Evolutionary conservation across 2,113 vertebrate genomes (phyloP), one percentile per base, ranked within the genome.

Genomic region (Atlantisia rogersi): DNA sequence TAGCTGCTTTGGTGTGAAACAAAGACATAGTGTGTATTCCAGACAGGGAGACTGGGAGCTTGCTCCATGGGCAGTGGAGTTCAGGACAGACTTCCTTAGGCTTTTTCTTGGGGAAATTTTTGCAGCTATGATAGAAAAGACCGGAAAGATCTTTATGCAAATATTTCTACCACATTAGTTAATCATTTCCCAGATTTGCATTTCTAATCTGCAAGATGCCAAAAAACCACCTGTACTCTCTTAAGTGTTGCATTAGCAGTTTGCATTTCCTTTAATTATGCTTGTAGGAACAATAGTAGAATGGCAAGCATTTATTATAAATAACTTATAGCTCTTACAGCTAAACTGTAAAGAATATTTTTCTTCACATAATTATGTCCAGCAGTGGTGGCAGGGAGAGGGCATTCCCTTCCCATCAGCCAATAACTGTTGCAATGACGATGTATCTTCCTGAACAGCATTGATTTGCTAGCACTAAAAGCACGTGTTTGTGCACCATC

Each of bases 131-230:
- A 17, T 19, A 46, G 75, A 82, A 88, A 78, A 91, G 60, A 65
- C 75, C 92, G 76, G 55, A 56, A 93, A 71, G 60, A 92, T 76
- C 87, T 85, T 76, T 74, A 88, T 94, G 80, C 58, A 96, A 89
- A 75, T 92, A 75, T 93, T 97, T 96, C 83, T 95, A 71, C 29
- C 74, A 78, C 91, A 37, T 95, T 85, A 94, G 82, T 92, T 97
- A 97, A 97, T 97, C 90, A 89, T 83, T 96, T 97, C 65, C 84
- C 81, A 85, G 19, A 97, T 97, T 94, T 85, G 91, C 94, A 89
- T 94, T 94, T 88, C 59, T 92, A 86, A 96, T 96, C 82, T 65
- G 46, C 70, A 94, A 94, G 94, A 96, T 94, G 64, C 82, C 90
- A 80, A 92, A 46, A 58, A 82, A 50, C 28, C 91, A 94, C 83